Evolutionary conservation across 2,113 vertebrate genomes (phyloP), one percentile per base, ranked within the genome.

Genomic region (Thomomys bottae): DNA sequence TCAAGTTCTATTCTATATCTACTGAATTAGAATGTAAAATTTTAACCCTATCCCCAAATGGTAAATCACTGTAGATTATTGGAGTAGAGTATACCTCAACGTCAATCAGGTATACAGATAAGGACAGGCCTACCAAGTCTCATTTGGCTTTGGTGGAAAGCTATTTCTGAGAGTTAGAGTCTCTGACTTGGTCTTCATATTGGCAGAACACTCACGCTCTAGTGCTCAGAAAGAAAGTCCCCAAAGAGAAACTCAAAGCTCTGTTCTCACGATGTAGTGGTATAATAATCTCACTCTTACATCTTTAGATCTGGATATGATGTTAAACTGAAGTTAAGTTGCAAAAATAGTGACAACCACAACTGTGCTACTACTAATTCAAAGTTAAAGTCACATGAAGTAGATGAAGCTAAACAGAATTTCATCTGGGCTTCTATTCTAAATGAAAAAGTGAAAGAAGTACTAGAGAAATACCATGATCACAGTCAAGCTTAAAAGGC

Each of bases 401-500:
- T 40, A 82, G 66, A 70, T 20, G 57, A 57, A 75, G 73, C 28
- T 30, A 59, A 87, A 24, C 34, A 70, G 23, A 23, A 64, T 78
- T 90, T 88, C 18, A 49, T 88, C 61, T 90, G 57, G 24, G 59
- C 20, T 88, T 77, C 81, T 84, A 63, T 85, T 90, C 36, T 63
- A 93, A 71, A 89, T 84, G 93, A 90, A 68, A 32, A 7, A 88
- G 40, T 86, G 85, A 34, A 63, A 67, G 84, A 84, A 57, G 8
- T 70, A 49, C 26, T n/a, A 61, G 49, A 86, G 61, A 86, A 93
- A 86, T 68, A n/a, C 2, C 40, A 79, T 70, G 85, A 42, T 84
- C 86, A 64, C 82, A 72, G 86, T 96, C 76, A 88, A 72, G 26
- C 63, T 88, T 59, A 54, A 95, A 64, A 70, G 77, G 49, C 89